Percentiles rank a stretch among this genome's conserved stretches.
Evolutionary conservation across 2,888 invertebrate species (phyloP).

Genomic region (Hypena proboscidalis): DNA sequence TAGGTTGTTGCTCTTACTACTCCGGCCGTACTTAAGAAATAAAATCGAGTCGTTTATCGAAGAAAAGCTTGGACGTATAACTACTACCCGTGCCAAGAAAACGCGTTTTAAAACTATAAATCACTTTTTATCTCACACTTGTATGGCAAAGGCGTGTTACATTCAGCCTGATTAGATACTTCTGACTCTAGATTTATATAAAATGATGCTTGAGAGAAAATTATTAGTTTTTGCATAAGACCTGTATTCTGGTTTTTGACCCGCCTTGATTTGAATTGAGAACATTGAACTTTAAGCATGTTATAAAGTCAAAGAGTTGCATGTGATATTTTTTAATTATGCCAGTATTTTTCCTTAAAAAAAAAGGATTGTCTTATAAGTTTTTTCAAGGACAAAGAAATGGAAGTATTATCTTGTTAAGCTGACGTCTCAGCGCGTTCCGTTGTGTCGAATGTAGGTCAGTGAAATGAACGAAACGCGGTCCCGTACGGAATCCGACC

Average conservation of each 20-base stretch:
- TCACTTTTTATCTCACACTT: constrained; percentile 32
- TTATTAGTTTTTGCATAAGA: too few species aligned
- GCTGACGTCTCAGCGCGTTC: constrained; percentile 49
- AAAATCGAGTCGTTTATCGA: constrained; percentile 59
- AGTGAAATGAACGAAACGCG: constrained; percentile 82
- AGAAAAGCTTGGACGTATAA: constrained; percentile 54
- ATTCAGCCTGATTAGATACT: constrained; percentile 16
- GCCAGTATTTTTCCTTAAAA: neutral
- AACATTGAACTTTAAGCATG: too few species aligned
- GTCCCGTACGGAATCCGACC: constrained; percentile 81
- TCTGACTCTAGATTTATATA: neutral
- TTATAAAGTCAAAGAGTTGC: too few species aligned
- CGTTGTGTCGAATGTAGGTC: constrained; percentile 73
- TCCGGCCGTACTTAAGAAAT: constrained; percentile 63
- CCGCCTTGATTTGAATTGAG: too few species aligned
- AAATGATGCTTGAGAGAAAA: too few species aligned
- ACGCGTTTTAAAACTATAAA: constrained; percentile 39
- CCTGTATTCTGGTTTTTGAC: too few species aligned
- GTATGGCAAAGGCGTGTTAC: constrained; percentile 16
- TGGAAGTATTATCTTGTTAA: constrained; percentile 38
- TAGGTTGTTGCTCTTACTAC: constrained; percentile 84
- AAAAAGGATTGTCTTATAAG: neutral
- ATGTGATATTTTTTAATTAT: neutral
- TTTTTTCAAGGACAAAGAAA: constrained; percentile 47
- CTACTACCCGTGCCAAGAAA: constrained; percentile 29